Evolutionary conservation across 1,140 invertebrate genomes (phyloP), one percentile per base, ranked within the genome.

Genomic region (Drosophila virilis): DNA sequence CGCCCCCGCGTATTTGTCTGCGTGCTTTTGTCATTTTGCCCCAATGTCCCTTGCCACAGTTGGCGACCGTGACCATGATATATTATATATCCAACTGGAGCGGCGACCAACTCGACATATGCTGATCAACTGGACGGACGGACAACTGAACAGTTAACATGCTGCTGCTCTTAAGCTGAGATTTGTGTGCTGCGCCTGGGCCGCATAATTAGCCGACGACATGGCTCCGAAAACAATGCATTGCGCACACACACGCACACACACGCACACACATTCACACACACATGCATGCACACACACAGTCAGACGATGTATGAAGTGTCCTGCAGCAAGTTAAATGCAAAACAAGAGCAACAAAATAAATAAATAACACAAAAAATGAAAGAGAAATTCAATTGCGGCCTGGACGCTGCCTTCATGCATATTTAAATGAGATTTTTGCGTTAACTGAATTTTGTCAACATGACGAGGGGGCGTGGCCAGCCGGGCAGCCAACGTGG

Each of bases 361-460:
- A 22, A 17, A n/a, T 43, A 33, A 43, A 37, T 9, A 33, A 42
- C 6, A 13, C 42, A 65, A 70, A 48, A 58, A 48, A 13, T 12
- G 38, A 58, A 42, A 59, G 35, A 48, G 61, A 75, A 75, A 78
- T 78, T 78, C 66, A 78, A 78, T 78, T 78, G 76, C 32, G 72
- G 66, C 22, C 37, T 46, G 46, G 73, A 55, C 61, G 62, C 52
- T 67, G 75, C 66, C 78, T 88, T 86, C 82, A 86, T 86, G 78
- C 82, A 86, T 86, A 86, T 86, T 86, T 82, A 86, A 86, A 86
- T 86, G 82, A 86, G 78, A 88, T 86, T 86, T 59, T 86, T 77
- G 82, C 78, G 82, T 86, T 86, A 88, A 86, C 83, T 88, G 82
- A 86, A 86, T 86, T 86, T 86, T 85, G 76, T 82, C 82, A 81